Conservation (phyloP, 2,797 vertebrate genomes). For the Pangasius krempfi region DNA sequence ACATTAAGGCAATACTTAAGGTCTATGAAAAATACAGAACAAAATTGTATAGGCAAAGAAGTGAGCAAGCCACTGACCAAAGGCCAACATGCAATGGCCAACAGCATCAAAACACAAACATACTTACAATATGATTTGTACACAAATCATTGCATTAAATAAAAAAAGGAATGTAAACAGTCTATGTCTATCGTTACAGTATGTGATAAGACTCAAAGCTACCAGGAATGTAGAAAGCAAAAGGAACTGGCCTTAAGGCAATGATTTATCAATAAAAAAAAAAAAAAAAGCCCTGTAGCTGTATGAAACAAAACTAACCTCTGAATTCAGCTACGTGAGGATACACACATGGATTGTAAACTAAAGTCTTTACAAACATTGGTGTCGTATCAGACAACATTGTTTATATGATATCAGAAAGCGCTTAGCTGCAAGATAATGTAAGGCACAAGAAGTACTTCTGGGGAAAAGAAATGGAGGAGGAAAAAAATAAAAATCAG, state of each 20-base stretch:
- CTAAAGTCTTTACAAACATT: slow-evolving; percentile 26
- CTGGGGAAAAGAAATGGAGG: not conserved
- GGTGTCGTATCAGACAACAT: not conserved
- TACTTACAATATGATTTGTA: slow-evolving; percentile 62
- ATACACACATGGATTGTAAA: slow-evolving; percentile 25
- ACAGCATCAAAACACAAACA: slow-evolving; percentile 72
- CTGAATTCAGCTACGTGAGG: not conserved
- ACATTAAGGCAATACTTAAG: slow-evolving; percentile 53
- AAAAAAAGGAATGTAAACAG: slow-evolving; percentile 59
- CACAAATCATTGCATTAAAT: slow-evolving; percentile 73
- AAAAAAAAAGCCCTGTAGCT: not conserved
- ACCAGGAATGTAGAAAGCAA: slow-evolving; percentile 36
- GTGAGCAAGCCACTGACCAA: slow-evolving; percentile 35
- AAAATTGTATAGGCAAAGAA: slow-evolving; percentile 37
- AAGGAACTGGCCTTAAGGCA: slow-evolving; percentile 42
- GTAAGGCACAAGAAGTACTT: slow-evolving; percentile 38
- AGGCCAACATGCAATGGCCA: slow-evolving; percentile 57
- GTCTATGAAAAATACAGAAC: slow-evolving; percentile 42
- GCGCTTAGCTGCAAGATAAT: not conserved
- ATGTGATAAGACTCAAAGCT: slow-evolving; percentile 59
- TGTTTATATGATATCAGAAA: not conserved
- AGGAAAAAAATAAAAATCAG: not conserved
- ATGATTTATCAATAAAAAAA: not conserved
- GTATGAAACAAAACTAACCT: not conserved
- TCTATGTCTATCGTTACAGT: slow-evolving; percentile 62